phyloP scores from a whole-genome alignment of 2,797 vertebrate species.

The Leptodactylus fallax region DNA sequence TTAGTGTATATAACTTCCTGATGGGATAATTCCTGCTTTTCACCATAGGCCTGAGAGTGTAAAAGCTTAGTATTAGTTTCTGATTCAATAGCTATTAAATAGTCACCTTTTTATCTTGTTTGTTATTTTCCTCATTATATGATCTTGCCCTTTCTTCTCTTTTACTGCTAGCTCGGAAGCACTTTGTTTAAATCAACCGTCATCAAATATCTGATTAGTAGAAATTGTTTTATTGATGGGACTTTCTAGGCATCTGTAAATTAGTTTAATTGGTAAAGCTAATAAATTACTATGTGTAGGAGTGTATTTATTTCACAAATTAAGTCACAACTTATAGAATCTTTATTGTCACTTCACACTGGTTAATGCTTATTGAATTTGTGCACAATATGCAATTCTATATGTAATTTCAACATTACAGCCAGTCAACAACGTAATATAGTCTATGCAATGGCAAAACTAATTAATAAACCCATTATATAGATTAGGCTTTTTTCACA shows the following conservation, averaged over 20 bases:
- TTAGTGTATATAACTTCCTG: not conserved
- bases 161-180: slow-evolving; percentile 15
- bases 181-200: slow-evolving; percentile 26
- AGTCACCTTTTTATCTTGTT: slow-evolving; percentile 28
- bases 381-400: slow-evolving; percentile 14
- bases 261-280: slow-evolving; percentile 28
- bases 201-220: slow-evolving; percentile 35
- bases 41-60: not conserved
- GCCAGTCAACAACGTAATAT: not conserved
- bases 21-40: not conserved
- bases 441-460: not conserved
- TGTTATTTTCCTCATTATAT: slow-evolving; percentile 47
- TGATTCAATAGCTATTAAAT: not conserved
- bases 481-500: not conserved
- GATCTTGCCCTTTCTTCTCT: slow-evolving; percentile 27
- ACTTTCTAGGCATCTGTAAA: slow-evolving; percentile 4
- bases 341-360: slow-evolving; percentile 1
- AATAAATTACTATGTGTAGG: slow-evolving; percentile 28
- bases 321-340: slow-evolving; percentile 7
- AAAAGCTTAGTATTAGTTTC: not conserved
- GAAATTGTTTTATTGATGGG: slow-evolving; percentile 29
- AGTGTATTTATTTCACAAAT: slow-evolving; percentile 25
- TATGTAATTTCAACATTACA: not conserved
- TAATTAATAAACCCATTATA: not conserved
- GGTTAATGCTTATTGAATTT: not conserved